Base-by-base conservation (phyloP, 2,113 vertebrate genomes). In the Lynx canadensis region DNA sequence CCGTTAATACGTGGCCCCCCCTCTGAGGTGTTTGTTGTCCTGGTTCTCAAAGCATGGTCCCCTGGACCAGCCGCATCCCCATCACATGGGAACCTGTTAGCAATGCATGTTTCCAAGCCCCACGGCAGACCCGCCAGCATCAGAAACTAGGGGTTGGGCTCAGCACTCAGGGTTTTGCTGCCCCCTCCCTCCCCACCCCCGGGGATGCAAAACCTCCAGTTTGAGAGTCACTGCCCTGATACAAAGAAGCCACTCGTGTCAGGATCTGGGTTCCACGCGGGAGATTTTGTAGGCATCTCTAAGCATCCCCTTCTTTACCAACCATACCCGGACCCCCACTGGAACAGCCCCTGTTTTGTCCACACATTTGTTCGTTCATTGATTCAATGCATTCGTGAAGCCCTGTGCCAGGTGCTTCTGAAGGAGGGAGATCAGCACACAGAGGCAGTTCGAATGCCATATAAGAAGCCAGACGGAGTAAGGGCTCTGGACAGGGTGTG, bases 361-460 rank as follows among this genome's bases (percentile, higher is more conserved):
- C n/a, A 1, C 4, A 0, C 12, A 7, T 69, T 60, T 60, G 23
- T 68, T 18, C 66, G 25, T 50, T 81, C n/a, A 10, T 5, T 27
- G 23, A 12, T 12, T 48, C 73, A 1, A 7, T 29, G 4, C 10
- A 15, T n/a, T 33, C 2, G 8, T 10, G 4, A 36, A 65, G 78
- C 63, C 79, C n/a, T 36, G 23, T 23, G n/a, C 55, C 23, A 1
- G 68, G 50, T 78, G 57, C 36, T 82, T 38, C 31, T 8, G 33
- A 7, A 60, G 52, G 25, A 79, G 50, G 7, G 29, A 63, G 65
- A 25, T 10, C 9, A 31, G 57, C 19, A 27, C 29, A 14, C 7
- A 18, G 41, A 38, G 36, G 41, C 2, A 2, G 16, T 25, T 21
- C 15, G 3, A 41, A 33, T 4, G 60, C 48, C 21, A 0, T 0